These are phyloP conservation scores for Anser brachyrhynchus DNA, from an alignment of 2,113 vertebrate genomes.

Conservation along the genomic window DNA sequence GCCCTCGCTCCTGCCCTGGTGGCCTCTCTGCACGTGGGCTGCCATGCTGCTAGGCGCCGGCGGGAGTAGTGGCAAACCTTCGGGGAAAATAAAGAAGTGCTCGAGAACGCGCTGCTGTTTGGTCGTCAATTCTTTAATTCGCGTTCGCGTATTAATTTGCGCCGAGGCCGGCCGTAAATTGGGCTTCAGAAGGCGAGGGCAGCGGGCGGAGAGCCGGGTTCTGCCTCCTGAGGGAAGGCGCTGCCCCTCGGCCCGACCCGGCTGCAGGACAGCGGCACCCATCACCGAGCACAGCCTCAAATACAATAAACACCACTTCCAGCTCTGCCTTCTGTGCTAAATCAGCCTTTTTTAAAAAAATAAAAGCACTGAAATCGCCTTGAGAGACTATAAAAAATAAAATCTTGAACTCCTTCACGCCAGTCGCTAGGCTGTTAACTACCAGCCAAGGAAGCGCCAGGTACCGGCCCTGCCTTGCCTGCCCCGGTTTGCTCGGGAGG, in stretches of 20 bases:
- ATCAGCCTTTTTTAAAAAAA: neutral
- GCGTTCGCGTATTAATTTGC: fast-evolving
- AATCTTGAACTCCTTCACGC: neutral
- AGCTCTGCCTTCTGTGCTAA: neutral
- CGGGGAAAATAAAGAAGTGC: neutral
- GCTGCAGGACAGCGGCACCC: fast-evolving
- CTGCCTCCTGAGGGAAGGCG: too few relatives aligned
- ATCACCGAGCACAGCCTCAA: neutral
- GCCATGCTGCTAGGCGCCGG: neutral
- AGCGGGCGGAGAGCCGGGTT: too few relatives aligned
- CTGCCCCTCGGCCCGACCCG: fast-evolving
- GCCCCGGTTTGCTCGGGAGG: constrained; percentile 67
- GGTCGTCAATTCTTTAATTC: neutral
- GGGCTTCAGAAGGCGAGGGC: fast-evolving
- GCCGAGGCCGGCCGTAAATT: too few relatives aligned
- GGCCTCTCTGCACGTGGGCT: neutral
- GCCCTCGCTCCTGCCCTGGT: neutral
- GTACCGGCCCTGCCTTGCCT: constrained; percentile 70
- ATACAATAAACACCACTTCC: neutral
- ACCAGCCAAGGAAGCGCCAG: constrained; percentile 75
- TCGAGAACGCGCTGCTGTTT: too few relatives aligned
- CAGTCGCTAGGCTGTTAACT: neutral
- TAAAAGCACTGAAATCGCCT: neutral
- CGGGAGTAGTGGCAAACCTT: neutral
- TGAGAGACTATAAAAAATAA: neutral